Conservation (phyloP, 2,888 invertebrate species). For the Zhuqinia jingwanae region DNA sequence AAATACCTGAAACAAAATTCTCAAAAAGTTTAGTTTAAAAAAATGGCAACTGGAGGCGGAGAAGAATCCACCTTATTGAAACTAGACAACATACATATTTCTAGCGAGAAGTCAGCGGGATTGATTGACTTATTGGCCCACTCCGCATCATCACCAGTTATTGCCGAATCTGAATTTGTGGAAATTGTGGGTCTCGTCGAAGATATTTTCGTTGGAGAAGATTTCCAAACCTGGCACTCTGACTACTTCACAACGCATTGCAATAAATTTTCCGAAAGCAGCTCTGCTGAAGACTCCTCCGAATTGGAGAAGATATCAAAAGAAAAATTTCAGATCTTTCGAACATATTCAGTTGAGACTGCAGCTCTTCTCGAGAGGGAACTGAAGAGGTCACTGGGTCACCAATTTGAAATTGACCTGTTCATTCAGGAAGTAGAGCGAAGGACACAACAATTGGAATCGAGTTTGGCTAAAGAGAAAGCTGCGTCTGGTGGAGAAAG, state of each 20-base stretch:
- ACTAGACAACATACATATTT: not conserved
- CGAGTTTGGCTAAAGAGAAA: not conserved
- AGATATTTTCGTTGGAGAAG: slow-evolving; percentile 40
- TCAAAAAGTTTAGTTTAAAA: not conserved
- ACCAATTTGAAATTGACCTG: slow-evolving; percentile 37
- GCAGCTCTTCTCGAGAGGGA: not conserved
- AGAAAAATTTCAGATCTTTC: slow-evolving; percentile 51
- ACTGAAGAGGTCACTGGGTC: slow-evolving; percentile 24
- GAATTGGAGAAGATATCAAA: slow-evolving; percentile 33
- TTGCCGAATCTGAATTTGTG: slow-evolving; percentile 14
- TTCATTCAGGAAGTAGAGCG: slow-evolving; percentile 46
- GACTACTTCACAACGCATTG: slow-evolving; percentile 39
- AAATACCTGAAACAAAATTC: too few species aligned
- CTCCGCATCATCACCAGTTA: not conserved
- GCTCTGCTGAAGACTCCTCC: slow-evolving; percentile 7
- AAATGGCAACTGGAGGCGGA: slow-evolving; percentile 8
- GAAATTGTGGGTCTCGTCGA: slow-evolving; percentile 51
- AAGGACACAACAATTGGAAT: slow-evolving; percentile 1
- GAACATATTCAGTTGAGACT: slow-evolving; percentile 30
- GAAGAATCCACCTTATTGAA: not conserved
- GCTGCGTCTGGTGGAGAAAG: not conserved
- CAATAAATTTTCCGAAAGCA: not conserved
- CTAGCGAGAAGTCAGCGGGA: not conserved
- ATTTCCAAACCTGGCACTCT: slow-evolving; percentile 44
- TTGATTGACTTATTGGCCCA: too few species aligned